A percentile compares a stretch with the other conserved stretches of the same genome.
Evolutionary conservation across 2,113 vertebrate genomes (phyloP).

Genomic region (Panthera tigris): DNA sequence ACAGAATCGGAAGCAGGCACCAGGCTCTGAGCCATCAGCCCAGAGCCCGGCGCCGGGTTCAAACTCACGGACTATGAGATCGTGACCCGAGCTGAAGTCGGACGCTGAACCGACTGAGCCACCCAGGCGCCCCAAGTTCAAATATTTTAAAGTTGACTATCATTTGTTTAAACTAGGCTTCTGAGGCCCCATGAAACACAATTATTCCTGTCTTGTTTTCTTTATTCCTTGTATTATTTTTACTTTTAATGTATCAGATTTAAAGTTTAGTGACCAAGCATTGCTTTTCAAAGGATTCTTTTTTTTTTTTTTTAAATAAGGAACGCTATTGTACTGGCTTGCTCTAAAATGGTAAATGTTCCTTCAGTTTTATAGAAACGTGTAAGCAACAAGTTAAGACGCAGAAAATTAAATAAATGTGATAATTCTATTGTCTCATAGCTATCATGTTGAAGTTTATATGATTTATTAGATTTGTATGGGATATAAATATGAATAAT

Average conservation of each 20-base stretch:
- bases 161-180: not conserved
- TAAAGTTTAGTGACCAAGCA: not conserved
- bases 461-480: not conserved
- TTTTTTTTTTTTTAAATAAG: not conserved
- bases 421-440: not conserved
- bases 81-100: too few relatives aligned
- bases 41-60: too few relatives aligned
- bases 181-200: not conserved
- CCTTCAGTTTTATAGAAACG: not conserved
- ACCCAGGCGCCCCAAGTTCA: not conserved
- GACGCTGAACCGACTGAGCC: too few relatives aligned
- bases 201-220: not conserved
- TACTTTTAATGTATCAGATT: not conserved
- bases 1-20: too few relatives aligned
- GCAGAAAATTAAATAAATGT: not conserved
- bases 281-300: not conserved
- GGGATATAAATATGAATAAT: not conserved
- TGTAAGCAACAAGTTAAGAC: not conserved
- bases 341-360: not conserved
- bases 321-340: not conserved
- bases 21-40: too few relatives aligned
- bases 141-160: not conserved
- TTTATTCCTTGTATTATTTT: not conserved
- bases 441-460: not conserved
- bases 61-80: too few relatives aligned